Evolutionary conservation across 2,113 vertebrate genomes (phyloP), one percentile per base, ranked within the genome.

Genomic region (Urocynchramus pylzowi): DNA sequence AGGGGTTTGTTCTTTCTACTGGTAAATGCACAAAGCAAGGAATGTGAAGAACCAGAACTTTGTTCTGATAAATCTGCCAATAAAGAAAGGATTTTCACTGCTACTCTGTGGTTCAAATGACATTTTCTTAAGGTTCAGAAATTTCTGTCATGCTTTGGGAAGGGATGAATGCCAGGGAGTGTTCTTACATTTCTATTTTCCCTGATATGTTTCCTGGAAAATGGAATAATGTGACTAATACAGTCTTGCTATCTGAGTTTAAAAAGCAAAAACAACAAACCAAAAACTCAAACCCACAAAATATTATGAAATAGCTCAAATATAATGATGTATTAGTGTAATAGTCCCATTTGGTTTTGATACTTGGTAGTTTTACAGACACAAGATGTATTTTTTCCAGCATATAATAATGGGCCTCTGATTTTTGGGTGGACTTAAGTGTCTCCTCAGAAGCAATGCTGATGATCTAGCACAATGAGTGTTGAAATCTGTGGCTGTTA

Each of bases 381-480:
- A 33, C 2, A 42, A 45, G 13, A 41, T 23, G 4, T 11, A 2
- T 35, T 70, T 84, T 74, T 63, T 44, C n/a, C 19, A 75, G 7
- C 12, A 9, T 42, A 6, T 18, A 23, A 12, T n/a, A 31, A 15
- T 11, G 6, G 15, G 1, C 11, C n/a, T 60, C 45, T 64, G 57
- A 44, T 28, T 75, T 83, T 53, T 28, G 28, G 7, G 14, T 1
- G 2, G 41, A 10, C 17, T 49, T 42, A 3, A 49, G 3, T 7
- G 5, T 33, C 23, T 61, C 20, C 16, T 80, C 30, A 44, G 57
- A 76, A 47, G 39, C 18, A 33, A 33, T 65, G 8, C 7, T 73
- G 59, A 10, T 53, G 19, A 63, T 60, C 39, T 53, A 4, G 10
- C 30, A 10, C 6, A 35, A 76, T 1, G 0, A 4, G 2, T 30